Percentiles rank a stretch among this genome's conserved stretches.
Conservation (phyloP, 2,888 invertebrate species). For the Catocala nupta region DNA sequence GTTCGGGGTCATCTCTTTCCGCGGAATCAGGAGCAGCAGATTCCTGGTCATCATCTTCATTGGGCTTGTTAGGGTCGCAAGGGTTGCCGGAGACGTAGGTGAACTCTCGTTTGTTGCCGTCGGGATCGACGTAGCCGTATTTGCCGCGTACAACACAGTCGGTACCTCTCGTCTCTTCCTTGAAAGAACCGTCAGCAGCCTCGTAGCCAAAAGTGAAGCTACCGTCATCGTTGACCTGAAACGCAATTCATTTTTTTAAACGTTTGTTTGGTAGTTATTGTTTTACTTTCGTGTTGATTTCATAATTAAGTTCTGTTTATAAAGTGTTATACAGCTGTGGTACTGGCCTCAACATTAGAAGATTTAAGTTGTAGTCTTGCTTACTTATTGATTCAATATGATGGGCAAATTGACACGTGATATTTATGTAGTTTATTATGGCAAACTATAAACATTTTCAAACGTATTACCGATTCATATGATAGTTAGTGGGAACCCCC, state of each 20-base stretch:
- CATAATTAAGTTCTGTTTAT: too few relatives aligned
- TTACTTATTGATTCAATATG: too few relatives aligned
- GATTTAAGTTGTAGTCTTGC: too few relatives aligned
- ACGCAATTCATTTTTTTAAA: conserved; percentile 24
- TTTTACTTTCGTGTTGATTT: too few relatives aligned
- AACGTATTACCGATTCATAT: too few relatives aligned
- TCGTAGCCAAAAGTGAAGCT: conserved; percentile 95
- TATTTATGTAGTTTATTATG: too few relatives aligned
- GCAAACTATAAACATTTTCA: too few relatives aligned
- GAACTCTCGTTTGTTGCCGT: conserved; percentile 94
- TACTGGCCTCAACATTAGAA: too few relatives aligned
- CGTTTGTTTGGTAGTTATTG: neutral
- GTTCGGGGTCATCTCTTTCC: conserved; percentile 89
- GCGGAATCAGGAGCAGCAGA: conserved; percentile 85
- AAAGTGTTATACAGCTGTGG: too few relatives aligned
- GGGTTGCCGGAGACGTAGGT: conserved; percentile 95
- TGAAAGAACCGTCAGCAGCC: conserved; percentile 94
- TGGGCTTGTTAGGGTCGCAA: conserved; percentile 94
- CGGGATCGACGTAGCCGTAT: conserved; percentile 95
- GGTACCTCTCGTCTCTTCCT: conserved; percentile 94
- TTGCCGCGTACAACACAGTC: conserved; percentile 95
- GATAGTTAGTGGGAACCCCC: too few relatives aligned
- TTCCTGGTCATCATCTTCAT: conserved; percentile 88
- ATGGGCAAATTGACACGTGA: too few relatives aligned
- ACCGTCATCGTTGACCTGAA: conserved; percentile 92